A percentile compares a stretch with the other conserved stretches of the same genome.
phyloP scores from a whole-genome alignment of 2,888 invertebrate genomes.

The Drosophila affinis region DNA sequence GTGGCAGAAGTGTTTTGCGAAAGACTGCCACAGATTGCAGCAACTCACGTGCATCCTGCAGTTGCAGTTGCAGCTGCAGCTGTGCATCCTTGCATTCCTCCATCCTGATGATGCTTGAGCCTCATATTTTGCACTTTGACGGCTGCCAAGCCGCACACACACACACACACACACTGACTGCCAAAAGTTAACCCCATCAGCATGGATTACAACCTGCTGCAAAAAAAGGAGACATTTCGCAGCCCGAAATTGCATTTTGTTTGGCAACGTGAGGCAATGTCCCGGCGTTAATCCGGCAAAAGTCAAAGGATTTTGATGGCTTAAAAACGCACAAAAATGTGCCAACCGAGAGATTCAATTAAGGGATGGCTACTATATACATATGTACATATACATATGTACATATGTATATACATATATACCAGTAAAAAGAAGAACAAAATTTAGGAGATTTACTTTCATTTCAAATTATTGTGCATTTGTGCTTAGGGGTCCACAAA shows the following conservation, averaged over 20 bases:
- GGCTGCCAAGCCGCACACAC: slow-evolving; percentile 25
- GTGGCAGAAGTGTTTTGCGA: slow-evolving; percentile 14
- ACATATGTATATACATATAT: too few species aligned
- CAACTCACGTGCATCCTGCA: slow-evolving; percentile 50
- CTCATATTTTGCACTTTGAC: slow-evolving; percentile 47
- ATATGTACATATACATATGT: too few species aligned
- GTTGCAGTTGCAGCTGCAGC: slow-evolving; percentile 6
- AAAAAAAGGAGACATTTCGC: background rate
- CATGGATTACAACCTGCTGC: background rate
- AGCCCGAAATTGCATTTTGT: slow-evolving; percentile 11
- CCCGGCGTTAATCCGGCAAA: background rate
- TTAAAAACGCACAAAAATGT: background rate
- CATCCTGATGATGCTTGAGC: slow-evolving; percentile 36
- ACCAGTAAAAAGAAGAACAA: background rate
- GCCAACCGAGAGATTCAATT: background rate
- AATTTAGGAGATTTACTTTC: background rate
- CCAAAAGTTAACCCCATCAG: slow-evolving; percentile 19
- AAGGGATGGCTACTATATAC: background rate
- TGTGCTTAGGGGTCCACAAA: background rate
- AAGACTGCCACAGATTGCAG: slow-evolving; percentile 60
- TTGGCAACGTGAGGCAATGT: background rate
- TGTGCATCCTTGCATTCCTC: background rate
- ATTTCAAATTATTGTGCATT: background rate
- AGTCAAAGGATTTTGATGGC: background rate
- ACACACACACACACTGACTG: slow-evolving; percentile 15